Base-by-base conservation (phyloP, 2,113 vertebrate species). In the Sclerurus mexicanus region DNA sequence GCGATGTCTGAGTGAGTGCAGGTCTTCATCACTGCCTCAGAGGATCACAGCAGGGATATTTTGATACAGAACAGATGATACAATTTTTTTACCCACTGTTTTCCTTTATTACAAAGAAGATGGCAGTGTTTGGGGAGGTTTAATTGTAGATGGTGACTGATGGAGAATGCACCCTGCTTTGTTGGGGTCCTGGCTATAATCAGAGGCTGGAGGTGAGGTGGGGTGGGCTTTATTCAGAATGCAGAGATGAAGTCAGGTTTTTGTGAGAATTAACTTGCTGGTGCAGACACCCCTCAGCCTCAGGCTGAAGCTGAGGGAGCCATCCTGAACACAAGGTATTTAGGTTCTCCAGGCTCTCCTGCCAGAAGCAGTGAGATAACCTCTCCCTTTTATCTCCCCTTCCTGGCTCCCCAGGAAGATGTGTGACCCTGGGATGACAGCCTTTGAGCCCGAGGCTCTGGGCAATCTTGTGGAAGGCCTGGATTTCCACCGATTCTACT, bases 401-500 rank as follows among this genome's bases (percentile, higher is more conserved):
- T 90, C 88, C 58, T 2, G 8, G 52, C 87, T 95, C 62, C 87
- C 42, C 97, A 99, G 99, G 97, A 99, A 99, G 93, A 99, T 99
- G 99, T 99, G 99, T 27, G 99, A 99, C 82, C 99, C 99, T 7
- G 99, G 99, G 10, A 99, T 99, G 97, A 99, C 99, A 2, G 99
- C 99, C 12, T 99, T 99, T 2, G 99, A 99, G 95, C 99, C 99
- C 0, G 99, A 99, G 97, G 99, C 99, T 58, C 97, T 99, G 96
- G 99, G 99, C 28, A 99, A 99, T 94, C 98, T 99, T 23, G 99
- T 99, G 14, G 99, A 99, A 98, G 99, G 99, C 39, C 97, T 99
- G 89, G 99, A 99, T 97, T 99, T 99, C 95, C 99, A 99, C 87
- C 98, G 99, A 97, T 99, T 99, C 98, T 99, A 99, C 98, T 99